Base-by-base conservation (phyloP, 2,797 vertebrate genomes). In the Lepus townsendii region DNA sequence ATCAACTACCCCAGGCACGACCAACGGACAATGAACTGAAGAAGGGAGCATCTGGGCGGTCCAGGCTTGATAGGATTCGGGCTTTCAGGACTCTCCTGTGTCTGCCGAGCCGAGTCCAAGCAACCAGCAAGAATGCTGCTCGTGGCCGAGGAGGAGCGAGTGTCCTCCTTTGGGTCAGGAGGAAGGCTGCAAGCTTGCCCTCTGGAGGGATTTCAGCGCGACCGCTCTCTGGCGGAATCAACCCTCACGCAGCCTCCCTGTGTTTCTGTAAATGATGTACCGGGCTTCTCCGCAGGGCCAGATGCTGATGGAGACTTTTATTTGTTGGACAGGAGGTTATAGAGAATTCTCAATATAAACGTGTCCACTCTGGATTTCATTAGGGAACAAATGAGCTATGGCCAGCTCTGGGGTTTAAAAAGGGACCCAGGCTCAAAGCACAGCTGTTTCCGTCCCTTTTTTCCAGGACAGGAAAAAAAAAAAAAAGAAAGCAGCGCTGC, bases 331-430 rank as follows among this genome's bases (percentile, higher is more conserved):
- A 22, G 82, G 79, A 78, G 94, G 86, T 78, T 93, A 66, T 60
- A 78, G 85, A 62, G 75, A 82, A 78, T 75, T 78, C 82, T 92
- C 57, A 8, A 30, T 89, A 65, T 83, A 68, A 94, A 93, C 84
- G 78, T 90, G 96, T 91, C 92, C 94, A 90, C 92, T 96, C 96
- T 96, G 96, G 93, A 88, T 96, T 96, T 96, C 86, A 91, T 92
- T 96, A 97, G 63, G 93, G 73, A 91, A 54, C 65, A 75, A 95
- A 93, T 88, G 88, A 92, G 66, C 87, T 90, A 77, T 69, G 93
- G 78, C 35, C 85, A 75, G 73, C 80, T 73, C 66, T 90, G 71
- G 42, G 82, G 71, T 65, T 95, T 90, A 47, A 90, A 77, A 52
- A 50, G 71, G 30, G 63, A 77, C 76, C 69, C 12, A 68, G 85